These are phyloP conservation scores for Argya squamiceps DNA, from an alignment of 2,797 vertebrate species.

Conservation along the genomic window DNA sequence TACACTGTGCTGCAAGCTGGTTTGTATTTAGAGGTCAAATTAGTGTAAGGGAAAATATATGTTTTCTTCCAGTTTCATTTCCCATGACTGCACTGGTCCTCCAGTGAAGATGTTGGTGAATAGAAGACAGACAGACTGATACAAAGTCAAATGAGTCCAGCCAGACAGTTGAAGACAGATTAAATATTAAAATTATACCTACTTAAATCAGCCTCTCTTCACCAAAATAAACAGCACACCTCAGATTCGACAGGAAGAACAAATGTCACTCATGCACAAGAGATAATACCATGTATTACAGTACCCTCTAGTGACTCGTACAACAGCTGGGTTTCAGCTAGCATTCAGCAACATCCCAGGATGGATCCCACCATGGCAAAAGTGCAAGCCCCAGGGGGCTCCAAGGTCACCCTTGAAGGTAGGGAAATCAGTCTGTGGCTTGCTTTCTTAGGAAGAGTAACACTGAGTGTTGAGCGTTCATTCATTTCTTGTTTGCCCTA, in stretches of 20 bases:
- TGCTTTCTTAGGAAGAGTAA: neutral
- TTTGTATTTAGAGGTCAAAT: neutral
- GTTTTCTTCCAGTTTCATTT: neutral
- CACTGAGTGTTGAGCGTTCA: neutral
- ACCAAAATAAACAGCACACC: neutral
- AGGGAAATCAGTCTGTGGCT: neutral
- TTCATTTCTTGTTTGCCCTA: neutral
- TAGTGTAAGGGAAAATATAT: neutral
- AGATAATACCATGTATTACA: slow-evolving; percentile 38
- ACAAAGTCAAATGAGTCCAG: neutral
- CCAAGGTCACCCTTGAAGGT: accelerated
- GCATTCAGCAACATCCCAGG: neutral
- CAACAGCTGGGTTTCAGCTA: neutral
- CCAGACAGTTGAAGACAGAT: neutral
- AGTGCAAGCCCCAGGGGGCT: neutral
- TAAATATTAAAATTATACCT: neutral
- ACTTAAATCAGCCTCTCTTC: neutral
- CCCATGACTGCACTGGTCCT: neutral
- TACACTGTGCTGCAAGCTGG: neutral
- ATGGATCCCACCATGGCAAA: neutral
- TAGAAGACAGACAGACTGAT: neutral
- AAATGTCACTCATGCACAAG: neutral
- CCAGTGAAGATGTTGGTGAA: neutral
- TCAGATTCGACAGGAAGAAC: neutral
- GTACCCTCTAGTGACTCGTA: slow-evolving; percentile 63